Conservation (phyloP, 2,113 vertebrate genomes). For the Plotosus lineatus region DNA sequence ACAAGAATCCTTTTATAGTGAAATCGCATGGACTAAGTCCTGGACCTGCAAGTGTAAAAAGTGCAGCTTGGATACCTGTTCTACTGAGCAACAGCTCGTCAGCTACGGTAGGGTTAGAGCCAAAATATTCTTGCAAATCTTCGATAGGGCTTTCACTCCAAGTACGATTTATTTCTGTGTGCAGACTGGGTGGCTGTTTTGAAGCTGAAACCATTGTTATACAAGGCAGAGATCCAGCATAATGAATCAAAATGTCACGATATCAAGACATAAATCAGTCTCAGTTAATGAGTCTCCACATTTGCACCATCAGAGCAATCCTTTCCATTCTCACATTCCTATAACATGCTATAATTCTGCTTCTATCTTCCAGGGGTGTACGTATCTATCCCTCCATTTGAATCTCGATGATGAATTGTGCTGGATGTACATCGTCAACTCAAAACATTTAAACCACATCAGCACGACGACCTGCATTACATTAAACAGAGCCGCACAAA, state of each 20-base stretch:
- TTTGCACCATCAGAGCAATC: not conserved
- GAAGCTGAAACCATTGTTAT: not conserved
- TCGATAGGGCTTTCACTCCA: not conserved
- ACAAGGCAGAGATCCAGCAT: not conserved
- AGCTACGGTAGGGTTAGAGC: not conserved
- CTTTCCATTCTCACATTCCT: not conserved
- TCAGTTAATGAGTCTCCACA: not conserved
- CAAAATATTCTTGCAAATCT: not conserved
- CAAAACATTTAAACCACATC: not conserved
- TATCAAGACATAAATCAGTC: not conserved
- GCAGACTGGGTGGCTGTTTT: not conserved
- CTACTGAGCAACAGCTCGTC: not conserved
- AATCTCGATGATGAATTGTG: not conserved
- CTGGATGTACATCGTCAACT: not conserved
- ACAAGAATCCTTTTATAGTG: not conserved
- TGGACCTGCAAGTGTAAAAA: not conserved
- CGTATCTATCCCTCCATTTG: not conserved
- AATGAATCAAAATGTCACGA: not conserved
- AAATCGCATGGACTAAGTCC: not conserved
- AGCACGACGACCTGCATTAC: constrained; percentile 12
- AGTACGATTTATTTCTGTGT: not conserved
- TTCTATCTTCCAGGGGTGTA: not conserved
- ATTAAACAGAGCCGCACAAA: constrained; percentile 26
- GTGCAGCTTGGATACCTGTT: not conserved
- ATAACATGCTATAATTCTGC: not conserved